A percentile compares a stretch with the other conserved stretches of the same genome.
These are phyloP conservation scores for Myanophis thanlyinensis DNA, from an alignment of 2,113 vertebrate species.

Conservation along the genomic window DNA sequence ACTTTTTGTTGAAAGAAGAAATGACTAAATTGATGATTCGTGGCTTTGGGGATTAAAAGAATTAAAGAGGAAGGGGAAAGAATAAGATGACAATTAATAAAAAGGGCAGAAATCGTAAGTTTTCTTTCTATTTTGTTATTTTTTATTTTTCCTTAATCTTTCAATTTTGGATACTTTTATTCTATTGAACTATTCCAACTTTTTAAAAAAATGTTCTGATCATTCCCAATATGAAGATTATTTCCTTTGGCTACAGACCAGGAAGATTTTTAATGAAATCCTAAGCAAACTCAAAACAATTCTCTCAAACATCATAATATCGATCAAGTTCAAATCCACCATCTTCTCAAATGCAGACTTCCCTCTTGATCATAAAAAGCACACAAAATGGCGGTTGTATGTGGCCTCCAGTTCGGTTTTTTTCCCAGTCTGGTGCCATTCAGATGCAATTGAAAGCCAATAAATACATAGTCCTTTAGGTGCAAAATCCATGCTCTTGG, in stretches of 20 bases:
- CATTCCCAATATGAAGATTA: neutral
- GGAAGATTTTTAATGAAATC: neutral
- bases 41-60: neutral
- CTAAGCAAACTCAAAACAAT: neutral
- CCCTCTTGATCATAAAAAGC: neutral
- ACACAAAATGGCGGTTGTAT: neutral
- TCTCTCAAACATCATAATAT: neutral
- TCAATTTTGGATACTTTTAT: neutral
- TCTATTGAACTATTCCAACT: neutral
- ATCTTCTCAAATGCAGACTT: neutral
- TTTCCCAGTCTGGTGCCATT: neutral
- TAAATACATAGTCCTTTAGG: neutral
- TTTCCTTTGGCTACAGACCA: neutral
- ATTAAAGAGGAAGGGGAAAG: neutral
- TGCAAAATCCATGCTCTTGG: neutral
- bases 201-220: neutral
- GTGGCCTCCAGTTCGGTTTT: neutral
- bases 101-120: neutral
- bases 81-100: neutral
- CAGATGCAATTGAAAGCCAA: neutral
- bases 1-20: neutral
- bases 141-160: neutral
- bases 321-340: neutral
- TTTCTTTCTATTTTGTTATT: neutral
- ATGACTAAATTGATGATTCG: neutral